Percentiles rank a stretch among this genome's conserved stretches.
Evolutionary conservation across 2,888 invertebrate genomes (phyloP).

Genomic region (Chaetogeoica ovagalla): DNA sequence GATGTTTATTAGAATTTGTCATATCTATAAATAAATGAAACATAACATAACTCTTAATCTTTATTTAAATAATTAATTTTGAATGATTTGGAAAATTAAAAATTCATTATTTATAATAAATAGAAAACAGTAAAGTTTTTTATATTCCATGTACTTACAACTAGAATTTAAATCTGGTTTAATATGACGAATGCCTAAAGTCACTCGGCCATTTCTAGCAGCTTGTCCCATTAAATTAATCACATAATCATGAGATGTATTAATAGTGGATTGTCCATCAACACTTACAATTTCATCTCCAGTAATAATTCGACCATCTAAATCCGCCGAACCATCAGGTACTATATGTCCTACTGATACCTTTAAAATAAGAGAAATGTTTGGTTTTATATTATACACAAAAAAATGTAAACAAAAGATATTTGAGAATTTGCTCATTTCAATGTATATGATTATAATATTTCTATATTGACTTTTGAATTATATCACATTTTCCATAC

Average conservation of each 20-base stretch:
- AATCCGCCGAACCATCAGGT: constrained; percentile 89
- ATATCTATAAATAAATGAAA: constrained; percentile 28
- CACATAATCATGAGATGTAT: constrained; percentile 89
- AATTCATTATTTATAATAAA: too few relatives aligned
- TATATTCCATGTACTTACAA: constrained; percentile 24
- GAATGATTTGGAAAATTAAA: too few relatives aligned
- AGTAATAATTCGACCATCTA: constrained; percentile 85
- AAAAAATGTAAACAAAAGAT: too few relatives aligned
- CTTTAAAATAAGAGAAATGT: constrained; percentile 59
- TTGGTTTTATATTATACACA: neutral
- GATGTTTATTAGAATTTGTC: constrained; percentile 21
- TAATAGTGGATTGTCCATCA: constrained; percentile 80
- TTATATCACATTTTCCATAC: too few relatives aligned
- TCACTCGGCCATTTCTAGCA: constrained; percentile 83
- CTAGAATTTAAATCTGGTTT: constrained; percentile 59
- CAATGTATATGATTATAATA: too few relatives aligned
- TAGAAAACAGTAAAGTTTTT: too few relatives aligned
- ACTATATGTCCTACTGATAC: constrained; percentile 96
- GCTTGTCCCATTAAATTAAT: constrained; percentile 91
- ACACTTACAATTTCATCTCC: constrained; percentile 95
- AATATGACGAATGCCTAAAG: constrained; percentile 70
- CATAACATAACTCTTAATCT: too few relatives aligned
- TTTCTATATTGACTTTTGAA: too few relatives aligned
- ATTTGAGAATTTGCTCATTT: too few relatives aligned
- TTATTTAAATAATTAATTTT: too few relatives aligned